Percentiles rank a stretch among this genome's conserved stretches.
Conservation (phyloP, 2,888 invertebrate genomes). For the Himalopsyche tibetana region DNA sequence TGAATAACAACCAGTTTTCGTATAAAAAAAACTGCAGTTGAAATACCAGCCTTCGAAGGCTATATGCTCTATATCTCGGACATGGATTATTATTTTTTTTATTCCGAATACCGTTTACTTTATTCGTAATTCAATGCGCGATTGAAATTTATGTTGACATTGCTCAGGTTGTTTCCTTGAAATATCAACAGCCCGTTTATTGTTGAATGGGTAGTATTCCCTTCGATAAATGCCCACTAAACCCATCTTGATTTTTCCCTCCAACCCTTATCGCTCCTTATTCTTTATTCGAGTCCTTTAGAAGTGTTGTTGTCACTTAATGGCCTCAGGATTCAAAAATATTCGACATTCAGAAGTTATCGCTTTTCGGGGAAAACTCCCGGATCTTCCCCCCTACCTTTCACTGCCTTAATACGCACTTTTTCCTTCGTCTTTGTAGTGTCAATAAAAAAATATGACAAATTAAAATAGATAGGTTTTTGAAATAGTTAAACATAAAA, state of each 20-base stretch:
- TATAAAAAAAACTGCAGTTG: too few species aligned
- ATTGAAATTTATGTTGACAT: too few species aligned
- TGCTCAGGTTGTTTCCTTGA: too few species aligned
- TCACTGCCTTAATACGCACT: background rate
- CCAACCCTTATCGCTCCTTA: constrained; percentile 30
- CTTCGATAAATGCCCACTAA: constrained; percentile 3
- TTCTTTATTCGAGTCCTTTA: constrained; percentile 13
- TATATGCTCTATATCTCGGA: too few species aligned
- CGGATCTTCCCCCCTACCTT: background rate
- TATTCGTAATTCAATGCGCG: too few species aligned
- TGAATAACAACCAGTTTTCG: too few species aligned
- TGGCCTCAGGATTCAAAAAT: constrained; percentile 23
- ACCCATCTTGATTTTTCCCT: background rate
- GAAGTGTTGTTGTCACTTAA: constrained; percentile 30
- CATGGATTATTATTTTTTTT: too few species aligned
- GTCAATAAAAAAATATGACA: background rate
- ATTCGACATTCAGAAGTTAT: background rate
- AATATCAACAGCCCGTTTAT: too few species aligned
- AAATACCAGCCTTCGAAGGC: too few species aligned
- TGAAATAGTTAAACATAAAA: too few species aligned
- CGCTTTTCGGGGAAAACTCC: background rate
- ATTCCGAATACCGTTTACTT: too few species aligned
- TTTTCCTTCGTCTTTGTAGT: background rate
- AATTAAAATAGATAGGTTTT: too few species aligned
- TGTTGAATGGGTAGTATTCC: background rate